Evolutionary conservation across 2,113 vertebrate species (phyloP).

Genomic region (Genyomyrus donnyi): DNA sequence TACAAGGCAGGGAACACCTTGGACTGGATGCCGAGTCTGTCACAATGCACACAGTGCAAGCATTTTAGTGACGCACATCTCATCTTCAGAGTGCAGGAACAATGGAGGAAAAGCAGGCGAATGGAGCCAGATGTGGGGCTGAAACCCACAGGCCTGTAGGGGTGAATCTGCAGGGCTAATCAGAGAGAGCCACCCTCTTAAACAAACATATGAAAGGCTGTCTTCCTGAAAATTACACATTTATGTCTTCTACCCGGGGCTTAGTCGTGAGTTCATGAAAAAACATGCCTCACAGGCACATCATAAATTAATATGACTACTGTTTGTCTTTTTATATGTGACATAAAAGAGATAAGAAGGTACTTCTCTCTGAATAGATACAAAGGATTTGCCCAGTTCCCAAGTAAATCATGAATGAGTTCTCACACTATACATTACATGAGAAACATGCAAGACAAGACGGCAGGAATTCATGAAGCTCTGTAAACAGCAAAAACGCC

Average conservation of each 20-base stretch:
- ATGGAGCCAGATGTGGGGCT: neutral
- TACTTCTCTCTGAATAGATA: neutral
- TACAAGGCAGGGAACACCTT: neutral
- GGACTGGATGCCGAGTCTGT: neutral
- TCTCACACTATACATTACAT: neutral
- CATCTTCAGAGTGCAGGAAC: neutral
- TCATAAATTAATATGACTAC: neutral
- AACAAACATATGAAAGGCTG: neutral
- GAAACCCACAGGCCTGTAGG: neutral
- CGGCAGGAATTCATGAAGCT: neutral
- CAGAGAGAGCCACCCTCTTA: neutral
- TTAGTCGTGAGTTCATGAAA: neutral
- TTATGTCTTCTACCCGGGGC: neutral
- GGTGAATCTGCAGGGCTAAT: neutral
- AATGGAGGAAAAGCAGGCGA: neutral
- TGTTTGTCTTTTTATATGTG: neutral
- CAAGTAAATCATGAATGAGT: neutral
- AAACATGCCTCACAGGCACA: neutral
- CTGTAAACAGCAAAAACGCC: neutral
- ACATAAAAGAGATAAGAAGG: neutral
- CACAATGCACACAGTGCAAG: neutral
- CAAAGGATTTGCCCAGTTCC: neutral
- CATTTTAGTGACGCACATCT: neutral
- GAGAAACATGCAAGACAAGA: neutral
- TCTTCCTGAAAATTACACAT: neutral